These are phyloP conservation scores for Xiphorhynchus elegans DNA, from an alignment of 2,113 vertebrate species.

Conservation along the genomic window DNA sequence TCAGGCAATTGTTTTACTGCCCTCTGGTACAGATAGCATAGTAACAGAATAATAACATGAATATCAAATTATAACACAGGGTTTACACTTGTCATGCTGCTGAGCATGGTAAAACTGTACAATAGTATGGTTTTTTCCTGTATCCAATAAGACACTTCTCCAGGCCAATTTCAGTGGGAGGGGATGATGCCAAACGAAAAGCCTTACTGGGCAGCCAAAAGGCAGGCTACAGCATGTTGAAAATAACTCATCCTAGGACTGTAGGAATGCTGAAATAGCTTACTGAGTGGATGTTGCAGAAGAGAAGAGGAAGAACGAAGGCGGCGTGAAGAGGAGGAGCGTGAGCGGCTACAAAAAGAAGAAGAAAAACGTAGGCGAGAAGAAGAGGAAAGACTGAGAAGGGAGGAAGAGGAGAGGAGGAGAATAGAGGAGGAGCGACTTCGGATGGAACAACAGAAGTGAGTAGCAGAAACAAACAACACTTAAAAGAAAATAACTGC, in stretches of 20 bases:
- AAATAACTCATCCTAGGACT: neutral
- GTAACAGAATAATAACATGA: neutral
- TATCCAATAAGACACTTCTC: neutral
- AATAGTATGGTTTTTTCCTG: neutral
- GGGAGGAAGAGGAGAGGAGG: slow-evolving; percentile 90
- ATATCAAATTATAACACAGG: neutral
- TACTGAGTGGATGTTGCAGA: slow-evolving; percentile 71
- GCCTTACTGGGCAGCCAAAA: neutral
- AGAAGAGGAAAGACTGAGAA: slow-evolving; percentile 86
- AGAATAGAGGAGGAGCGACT: slow-evolving; percentile 90
- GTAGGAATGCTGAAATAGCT: slow-evolving; percentile 20
- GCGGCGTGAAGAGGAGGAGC: slow-evolving; percentile 88
- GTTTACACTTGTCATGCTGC: neutral
- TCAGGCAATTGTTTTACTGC: neutral
- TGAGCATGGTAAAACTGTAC: neutral
- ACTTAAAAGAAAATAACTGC: neutral
- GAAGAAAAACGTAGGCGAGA: slow-evolving; percentile 86
- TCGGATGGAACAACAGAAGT: slow-evolving; percentile 97
- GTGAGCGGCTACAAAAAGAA: slow-evolving; percentile 86
- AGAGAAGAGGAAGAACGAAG: slow-evolving; percentile 92
- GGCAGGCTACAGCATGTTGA: neutral
- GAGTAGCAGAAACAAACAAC: slow-evolving; percentile 29
- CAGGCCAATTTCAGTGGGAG: neutral
- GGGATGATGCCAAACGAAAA: neutral
- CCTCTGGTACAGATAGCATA: neutral